Conservation (phyloP, 1,140 invertebrate species). For the Aphis craccivora region DNA sequence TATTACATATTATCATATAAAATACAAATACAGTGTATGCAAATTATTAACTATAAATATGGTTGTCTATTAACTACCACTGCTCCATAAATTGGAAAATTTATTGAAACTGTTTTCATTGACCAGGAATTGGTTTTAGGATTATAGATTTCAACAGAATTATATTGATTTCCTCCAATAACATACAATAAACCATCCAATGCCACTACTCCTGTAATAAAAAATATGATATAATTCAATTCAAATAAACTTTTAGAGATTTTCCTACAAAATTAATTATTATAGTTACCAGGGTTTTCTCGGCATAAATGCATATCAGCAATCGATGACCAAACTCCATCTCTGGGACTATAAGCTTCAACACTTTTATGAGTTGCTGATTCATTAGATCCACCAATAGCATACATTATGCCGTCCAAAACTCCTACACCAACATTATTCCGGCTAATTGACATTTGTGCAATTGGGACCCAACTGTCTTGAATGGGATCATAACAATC, state of each 20-base stretch:
- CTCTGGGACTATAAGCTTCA: constrained; percentile 83
- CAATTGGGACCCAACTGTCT: constrained; percentile 82
- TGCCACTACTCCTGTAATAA: constrained; percentile 79
- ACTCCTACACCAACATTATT: constrained; percentile 91
- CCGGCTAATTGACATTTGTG: constrained; percentile 87
- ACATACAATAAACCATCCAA: constrained; percentile 86
- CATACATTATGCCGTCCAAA: constrained; percentile 86
- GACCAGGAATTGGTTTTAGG: constrained; percentile 86
- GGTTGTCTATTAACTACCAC: constrained; percentile 84
- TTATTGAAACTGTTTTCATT: constrained; percentile 82
- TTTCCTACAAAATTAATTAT: neutral
- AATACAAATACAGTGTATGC: no score
- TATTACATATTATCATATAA: no score
- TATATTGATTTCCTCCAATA: constrained; percentile 85
- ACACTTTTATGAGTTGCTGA: constrained; percentile 87
- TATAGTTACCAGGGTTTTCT: constrained; percentile 80
- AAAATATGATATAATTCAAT: neutral
- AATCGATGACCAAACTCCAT: constrained; percentile 83
- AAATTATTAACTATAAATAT: neutral
- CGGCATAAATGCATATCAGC: constrained; percentile 90
- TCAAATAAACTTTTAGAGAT: neutral
- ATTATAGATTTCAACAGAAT: constrained; percentile 88
- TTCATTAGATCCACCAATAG: constrained; percentile 91
- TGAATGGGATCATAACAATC: constrained; percentile 88
- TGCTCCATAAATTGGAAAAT: constrained; percentile 91